Evolutionary conservation across 2,888 invertebrate species (phyloP), one percentile per base, ranked within the genome.

Genomic region (Melolontha melolontha): DNA sequence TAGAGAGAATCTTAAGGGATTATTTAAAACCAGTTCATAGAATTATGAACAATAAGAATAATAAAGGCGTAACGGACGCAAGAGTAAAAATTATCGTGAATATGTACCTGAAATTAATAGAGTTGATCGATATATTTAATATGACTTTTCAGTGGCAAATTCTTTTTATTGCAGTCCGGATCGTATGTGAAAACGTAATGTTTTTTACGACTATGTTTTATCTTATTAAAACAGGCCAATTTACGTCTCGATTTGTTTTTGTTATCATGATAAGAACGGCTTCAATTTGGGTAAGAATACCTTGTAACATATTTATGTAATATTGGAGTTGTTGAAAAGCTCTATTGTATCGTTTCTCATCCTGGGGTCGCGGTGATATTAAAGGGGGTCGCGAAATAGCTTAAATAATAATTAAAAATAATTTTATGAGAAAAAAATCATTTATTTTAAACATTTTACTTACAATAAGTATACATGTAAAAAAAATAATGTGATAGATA

Each of bases 91-190:
- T 11, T 7, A 54, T 41, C 14, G 40, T n/a, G 4, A 54, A 39
- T 16, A 39, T 12, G 11, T 50, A 49, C 6, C 10, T 51, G n/a
- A 27, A 40, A 11, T 10, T 50, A 5, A 40, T 54, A 7, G 39
- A 40, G 1, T 50, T 51, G n/a, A 51, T 62, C 14, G 62, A 44
- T 17, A 63, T 40, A 39, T 63, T 51, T 29, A 63, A 63, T 16
- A 29, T 51, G 5, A 63, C 50, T 7, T 63, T 63, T 39, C 63
- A 51, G 39, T 51, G 63, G 54, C 54, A 54, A 40, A 54, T 54
- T 17, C 54, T 54, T 5, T 54, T 54, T 11, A 54, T 54, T 10
- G 54, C 54, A 10, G 39, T 54, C 0, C 16, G 54, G 16, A 54
- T 40, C 16, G 54, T 40, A 0, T 40, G 40, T 17, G 54, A 54